These are phyloP conservation scores for Epistrophella euchroma DNA, from an alignment of 2,888 invertebrate species.

Conservation along the genomic window DNA sequence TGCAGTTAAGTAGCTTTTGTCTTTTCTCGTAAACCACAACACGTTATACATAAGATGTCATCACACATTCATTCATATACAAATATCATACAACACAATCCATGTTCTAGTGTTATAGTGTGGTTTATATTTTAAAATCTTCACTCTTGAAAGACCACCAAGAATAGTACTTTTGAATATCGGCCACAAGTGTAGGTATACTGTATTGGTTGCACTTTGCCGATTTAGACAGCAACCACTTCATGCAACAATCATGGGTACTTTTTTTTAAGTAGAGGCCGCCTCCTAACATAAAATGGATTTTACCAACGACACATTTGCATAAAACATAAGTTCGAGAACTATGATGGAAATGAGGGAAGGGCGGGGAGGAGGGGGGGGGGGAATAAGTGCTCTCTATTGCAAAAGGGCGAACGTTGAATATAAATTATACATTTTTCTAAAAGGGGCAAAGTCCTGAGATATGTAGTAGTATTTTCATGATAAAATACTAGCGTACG, in stretches of 20 bases:
- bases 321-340: constrained; percentile 24
- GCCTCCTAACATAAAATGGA: not conserved
- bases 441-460: too few species aligned
- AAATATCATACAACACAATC: not conserved
- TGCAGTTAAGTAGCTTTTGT: constrained; percentile 66
- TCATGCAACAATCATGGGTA: constrained; percentile 14
- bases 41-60: not conserved
- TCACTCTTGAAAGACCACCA: constrained; percentile 31
- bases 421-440: too few species aligned
- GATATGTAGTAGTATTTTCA: too few species aligned
- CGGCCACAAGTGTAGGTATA: not conserved
- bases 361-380: too few species aligned
- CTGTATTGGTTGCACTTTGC: constrained; percentile 34
- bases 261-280: not conserved
- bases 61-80: not conserved
- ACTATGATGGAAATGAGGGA: not conserved
- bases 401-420: not conserved
- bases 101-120: not conserved
- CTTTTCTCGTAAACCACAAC: constrained; percentile 42
- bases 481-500: too few species aligned
- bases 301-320: constrained; percentile 2
- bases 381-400: not conserved
- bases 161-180: constrained; percentile 37
- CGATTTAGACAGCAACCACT: constrained; percentile 25
- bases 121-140: constrained; percentile 30